Percentiles rank a stretch among this genome's conserved stretches.
phyloP scores from a whole-genome alignment of 2,113 vertebrate species.

The Meleagris gallopavo region DNA sequence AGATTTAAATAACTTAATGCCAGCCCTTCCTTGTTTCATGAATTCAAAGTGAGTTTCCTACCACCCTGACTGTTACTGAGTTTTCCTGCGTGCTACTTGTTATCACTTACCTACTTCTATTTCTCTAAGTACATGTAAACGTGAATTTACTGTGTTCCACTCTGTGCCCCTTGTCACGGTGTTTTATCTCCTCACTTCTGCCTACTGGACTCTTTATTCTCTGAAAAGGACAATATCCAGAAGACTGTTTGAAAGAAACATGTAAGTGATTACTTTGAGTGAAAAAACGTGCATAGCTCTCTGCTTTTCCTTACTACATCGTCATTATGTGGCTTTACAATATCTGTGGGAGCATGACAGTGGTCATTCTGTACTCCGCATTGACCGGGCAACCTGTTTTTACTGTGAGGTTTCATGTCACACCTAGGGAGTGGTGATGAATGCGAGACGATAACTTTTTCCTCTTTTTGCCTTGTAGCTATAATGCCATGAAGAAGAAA shows the following conservation, averaged over 20 bases:
- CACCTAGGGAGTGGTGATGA: neutral
- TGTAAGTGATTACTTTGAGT: fast-evolving
- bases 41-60: neutral
- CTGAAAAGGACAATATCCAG: neutral
- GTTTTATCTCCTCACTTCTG: neutral
- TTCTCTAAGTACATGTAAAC: neutral
- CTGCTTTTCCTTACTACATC: neutral
- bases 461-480: neutral
- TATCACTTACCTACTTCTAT: neutral
- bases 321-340: neutral
- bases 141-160: neutral
- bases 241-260: neutral
- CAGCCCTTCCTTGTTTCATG: neutral
- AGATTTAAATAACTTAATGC: neutral
- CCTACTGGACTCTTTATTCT: neutral
- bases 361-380: neutral
- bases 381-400: neutral
- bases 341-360: neutral
- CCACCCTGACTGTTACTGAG: neutral
- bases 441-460: neutral
- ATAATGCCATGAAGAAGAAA: neutral
- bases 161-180: fast-evolving
- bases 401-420: neutral
- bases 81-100: neutral
- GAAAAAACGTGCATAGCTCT: neutral